Evolutionary conservation across 2,797 vertebrate genomes (phyloP).

Genomic region (Pipistrellus pipistrellus): DNA sequence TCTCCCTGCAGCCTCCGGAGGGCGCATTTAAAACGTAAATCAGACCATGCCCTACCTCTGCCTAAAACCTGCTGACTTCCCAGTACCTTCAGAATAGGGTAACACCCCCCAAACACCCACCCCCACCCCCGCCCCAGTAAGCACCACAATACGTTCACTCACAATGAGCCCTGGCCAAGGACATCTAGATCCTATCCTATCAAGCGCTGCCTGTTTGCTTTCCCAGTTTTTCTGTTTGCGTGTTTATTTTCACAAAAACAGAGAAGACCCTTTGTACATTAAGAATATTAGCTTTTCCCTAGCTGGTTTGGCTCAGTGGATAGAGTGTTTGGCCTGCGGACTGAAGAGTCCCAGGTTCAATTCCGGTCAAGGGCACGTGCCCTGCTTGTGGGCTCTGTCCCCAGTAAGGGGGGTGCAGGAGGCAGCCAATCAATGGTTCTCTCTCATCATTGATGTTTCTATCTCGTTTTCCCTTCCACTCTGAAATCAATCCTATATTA

Average conservation of each 20-base stretch:
- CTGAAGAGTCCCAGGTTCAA: too few relatives aligned
- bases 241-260: neutral
- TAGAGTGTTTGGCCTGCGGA: too few relatives aligned
- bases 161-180: neutral
- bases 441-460: too few relatives aligned
- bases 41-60: rapidly evolving
- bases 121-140: neutral
- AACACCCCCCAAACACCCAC: neutral
- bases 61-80: neutral
- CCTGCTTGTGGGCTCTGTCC: rapidly evolving
- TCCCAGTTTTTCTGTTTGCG: neutral
- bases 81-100: rapidly evolving
- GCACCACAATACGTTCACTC: neutral
- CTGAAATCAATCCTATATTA: too few relatives aligned
- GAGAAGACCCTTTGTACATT: neutral
- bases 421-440: too few relatives aligned
- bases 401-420: too few relatives aligned
- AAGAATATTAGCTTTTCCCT: too few relatives aligned
- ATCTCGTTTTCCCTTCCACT: too few relatives aligned
- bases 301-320: too few relatives aligned
- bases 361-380: too few relatives aligned
- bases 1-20: neutral
- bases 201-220: neutral
- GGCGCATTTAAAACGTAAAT: neutral
- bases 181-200: neutral